These are phyloP conservation scores for Lepidothrix coronata DNA, from an alignment of 2,113 vertebrate species.

Conservation along the genomic window DNA sequence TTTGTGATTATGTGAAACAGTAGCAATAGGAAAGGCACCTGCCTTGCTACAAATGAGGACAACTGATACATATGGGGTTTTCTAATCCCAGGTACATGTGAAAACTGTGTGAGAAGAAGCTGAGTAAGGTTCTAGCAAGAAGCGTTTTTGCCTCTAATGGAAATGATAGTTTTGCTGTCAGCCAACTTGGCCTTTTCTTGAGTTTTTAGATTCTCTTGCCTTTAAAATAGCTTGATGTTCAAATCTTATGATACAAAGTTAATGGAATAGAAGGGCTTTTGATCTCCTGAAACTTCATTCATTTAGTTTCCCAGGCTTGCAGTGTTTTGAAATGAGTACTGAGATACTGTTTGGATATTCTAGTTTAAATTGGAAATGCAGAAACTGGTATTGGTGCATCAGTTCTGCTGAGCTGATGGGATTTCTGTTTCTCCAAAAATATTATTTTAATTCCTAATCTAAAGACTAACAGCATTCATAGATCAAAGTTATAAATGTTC, in stretches of 20 bases:
- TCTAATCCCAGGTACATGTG: neutral
- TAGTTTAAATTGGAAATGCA: neutral
- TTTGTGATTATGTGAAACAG: neutral
- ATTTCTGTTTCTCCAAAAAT: neutral
- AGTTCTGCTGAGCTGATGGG: neutral
- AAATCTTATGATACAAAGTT: neutral
- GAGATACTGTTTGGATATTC: neutral
- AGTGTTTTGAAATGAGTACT: neutral
- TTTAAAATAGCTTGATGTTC: neutral
- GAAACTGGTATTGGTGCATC: neutral
- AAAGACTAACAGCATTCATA: neutral
- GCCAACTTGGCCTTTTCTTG: neutral
- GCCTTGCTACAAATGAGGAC: neutral
- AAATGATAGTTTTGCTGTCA: neutral
- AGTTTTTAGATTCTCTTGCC: neutral
- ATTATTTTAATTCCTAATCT: neutral
- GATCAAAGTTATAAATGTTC: neutral
- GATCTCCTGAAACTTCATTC: neutral
- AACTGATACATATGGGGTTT: accelerated
- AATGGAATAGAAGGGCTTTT: neutral
- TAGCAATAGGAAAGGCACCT: neutral
- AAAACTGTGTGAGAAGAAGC: neutral
- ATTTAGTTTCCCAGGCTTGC: neutral
- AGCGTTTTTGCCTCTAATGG: neutral
- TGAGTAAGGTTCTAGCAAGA: neutral